These are phyloP conservation scores for Koerneria pararmatus DNA, from an alignment of 2,888 invertebrate genomes.

Conservation along the genomic window DNA sequence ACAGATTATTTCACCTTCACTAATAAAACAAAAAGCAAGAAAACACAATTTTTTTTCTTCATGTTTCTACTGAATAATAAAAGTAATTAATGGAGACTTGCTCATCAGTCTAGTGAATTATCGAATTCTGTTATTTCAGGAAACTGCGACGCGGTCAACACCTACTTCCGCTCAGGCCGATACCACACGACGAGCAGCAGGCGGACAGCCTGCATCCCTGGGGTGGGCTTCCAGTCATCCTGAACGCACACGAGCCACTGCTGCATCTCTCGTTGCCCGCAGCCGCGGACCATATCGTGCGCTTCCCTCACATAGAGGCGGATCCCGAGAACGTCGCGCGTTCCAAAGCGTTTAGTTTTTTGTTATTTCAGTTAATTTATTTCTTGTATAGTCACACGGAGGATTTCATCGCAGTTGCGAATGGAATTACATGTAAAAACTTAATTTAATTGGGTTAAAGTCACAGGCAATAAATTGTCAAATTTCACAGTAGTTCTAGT, in stretches of 20 bases:
- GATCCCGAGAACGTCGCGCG: constrained; percentile 13
- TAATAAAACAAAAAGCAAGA: no score
- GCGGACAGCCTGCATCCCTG: constrained; percentile 15
- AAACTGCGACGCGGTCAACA: constrained; percentile 37
- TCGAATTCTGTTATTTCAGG: constrained; percentile 22
- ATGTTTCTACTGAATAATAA: neutral
- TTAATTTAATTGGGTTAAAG: no score
- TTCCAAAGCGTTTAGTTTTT: no score
- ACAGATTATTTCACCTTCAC: no score
- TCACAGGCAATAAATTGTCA: no score
- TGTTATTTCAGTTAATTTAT: no score
- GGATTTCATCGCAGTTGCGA: no score
- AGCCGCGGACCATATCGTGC: constrained; percentile 40
- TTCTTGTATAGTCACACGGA: no score
- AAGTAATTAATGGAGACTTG: neutral
- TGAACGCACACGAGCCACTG: constrained; percentile 40
- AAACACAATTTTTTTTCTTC: no score
- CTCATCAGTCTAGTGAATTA: neutral
- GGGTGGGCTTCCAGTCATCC: constrained; percentile 23
- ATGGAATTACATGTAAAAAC: no score
- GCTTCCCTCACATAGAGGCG: constrained; percentile 39
- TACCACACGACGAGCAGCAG: no score
- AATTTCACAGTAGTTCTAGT: no score
- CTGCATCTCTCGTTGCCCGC: constrained; percentile 45
- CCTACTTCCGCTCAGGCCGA: constrained; percentile 33